Evolutionary conservation across 2,888 invertebrate genomes (phyloP), one percentile per base, ranked within the genome.

Genomic region (Uloborus plumipes): DNA sequence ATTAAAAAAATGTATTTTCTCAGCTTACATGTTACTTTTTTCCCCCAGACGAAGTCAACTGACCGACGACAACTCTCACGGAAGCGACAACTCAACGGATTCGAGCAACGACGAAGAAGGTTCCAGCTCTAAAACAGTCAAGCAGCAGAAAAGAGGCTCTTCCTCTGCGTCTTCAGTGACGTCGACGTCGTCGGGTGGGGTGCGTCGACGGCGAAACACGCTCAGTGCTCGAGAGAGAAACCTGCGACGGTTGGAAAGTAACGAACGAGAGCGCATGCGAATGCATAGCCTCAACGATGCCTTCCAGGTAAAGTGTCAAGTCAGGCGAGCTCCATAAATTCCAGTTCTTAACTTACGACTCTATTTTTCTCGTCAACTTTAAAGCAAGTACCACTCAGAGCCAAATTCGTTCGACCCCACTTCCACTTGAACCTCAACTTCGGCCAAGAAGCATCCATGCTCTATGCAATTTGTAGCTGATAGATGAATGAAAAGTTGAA

Each of bases 231-330:
- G 95, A 76, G 96, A 96, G 88, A 91, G 96, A 85, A 96, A 96
- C 89, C 90, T 95, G 82, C 92, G 96, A 69, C 92, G 96, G 78
- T 91, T 96, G 71, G 96, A 96, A 90, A 95, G 95, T 89, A 96
- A 96, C 89, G 96, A 96, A 89, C 91, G 96, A 72, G 96, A 96
- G 89, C 91, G 96, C 79, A 94, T 95, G 94, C 91, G 96, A 87
- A 96, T 96, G 96, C 96, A 96, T 89, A 94, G 94, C 72, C 91
- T 96, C 78, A 96, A 96, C 89, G 94, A 95, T 88, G 96, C 96
- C 18, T 96, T 96, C 89, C 94, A 95, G 92, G 95, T 94, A 88
- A 90, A 95, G 70, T 92, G 95, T 49, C 93, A 94, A 88, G 95
- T 2, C 3, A 39, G 11, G 9, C 7, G 39, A 6, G 11, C 39